A percentile compares a stretch with the other conserved stretches of the same genome.
Evolutionary conservation across 2,797 vertebrate species (phyloP).

Genomic region (Falco biarmicus): DNA sequence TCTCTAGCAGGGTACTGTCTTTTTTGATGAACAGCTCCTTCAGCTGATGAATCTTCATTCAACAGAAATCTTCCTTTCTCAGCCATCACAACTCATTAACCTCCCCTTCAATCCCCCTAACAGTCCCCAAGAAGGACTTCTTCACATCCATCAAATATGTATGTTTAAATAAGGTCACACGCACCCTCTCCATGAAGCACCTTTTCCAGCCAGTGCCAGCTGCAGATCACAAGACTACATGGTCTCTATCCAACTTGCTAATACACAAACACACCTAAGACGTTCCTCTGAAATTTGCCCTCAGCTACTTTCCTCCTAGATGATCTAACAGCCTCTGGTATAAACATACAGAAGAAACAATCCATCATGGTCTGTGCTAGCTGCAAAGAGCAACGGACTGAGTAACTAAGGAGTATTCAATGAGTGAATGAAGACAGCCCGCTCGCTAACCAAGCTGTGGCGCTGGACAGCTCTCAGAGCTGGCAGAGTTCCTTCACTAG

Average conservation of each 20-base stretch:
- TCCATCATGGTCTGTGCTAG: background rate
- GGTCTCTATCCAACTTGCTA: background rate
- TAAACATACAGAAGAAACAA: background rate
- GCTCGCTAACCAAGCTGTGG: background rate
- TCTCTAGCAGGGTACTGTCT: background rate
- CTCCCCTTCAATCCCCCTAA: fast-evolving
- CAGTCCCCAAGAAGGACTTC: background rate
- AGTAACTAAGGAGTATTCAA: background rate
- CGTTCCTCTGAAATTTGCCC: background rate
- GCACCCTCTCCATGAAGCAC: background rate
- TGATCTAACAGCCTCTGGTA: background rate
- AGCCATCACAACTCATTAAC: background rate
- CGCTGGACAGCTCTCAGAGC: constrained; percentile 30
- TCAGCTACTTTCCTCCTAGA: background rate
- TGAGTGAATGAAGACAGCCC: background rate
- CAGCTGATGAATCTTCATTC: background rate
- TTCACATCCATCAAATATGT: background rate
- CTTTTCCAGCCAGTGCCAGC: background rate
- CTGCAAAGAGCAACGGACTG: background rate
- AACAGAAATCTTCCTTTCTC: background rate
- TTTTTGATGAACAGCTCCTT: background rate
- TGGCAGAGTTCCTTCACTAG: background rate
- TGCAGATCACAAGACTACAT: background rate
- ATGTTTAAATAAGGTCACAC: background rate
- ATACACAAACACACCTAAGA: background rate